These are phyloP conservation scores for Phylloscopus collybita DNA, from an alignment of 2,797 vertebrate genomes.

Conservation along the genomic window DNA sequence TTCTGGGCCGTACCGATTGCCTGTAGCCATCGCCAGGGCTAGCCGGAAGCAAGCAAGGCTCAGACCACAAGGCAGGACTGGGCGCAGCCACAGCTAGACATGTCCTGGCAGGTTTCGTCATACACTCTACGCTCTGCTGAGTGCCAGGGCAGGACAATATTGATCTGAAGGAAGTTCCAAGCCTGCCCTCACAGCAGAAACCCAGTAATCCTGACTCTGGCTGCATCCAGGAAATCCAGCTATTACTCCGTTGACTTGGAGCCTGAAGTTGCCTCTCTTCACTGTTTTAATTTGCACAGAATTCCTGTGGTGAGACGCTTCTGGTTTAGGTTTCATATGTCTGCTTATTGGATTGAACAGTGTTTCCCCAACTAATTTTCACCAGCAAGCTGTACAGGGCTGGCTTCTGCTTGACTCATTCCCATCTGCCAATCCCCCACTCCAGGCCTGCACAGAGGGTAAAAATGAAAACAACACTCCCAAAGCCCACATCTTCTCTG, in stretches of 20 bases:
- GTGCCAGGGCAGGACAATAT: background rate
- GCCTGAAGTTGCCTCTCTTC: background rate
- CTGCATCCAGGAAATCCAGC: background rate
- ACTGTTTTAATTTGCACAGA: background rate
- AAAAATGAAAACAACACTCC: background rate
- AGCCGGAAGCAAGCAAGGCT: no score
- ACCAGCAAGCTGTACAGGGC: background rate
- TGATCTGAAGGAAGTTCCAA: background rate
- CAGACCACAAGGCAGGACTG: no score
- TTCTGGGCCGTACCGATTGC: no score
- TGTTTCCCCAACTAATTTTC: background rate
- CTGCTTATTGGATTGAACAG: background rate
- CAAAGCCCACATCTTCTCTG: background rate
- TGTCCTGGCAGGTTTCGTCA: background rate
- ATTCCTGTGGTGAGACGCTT: background rate
- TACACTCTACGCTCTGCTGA: rapidly evolving
- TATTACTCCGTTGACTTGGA: background rate
- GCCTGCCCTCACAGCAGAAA: background rate
- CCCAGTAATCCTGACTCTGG: background rate
- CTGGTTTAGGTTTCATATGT: background rate
- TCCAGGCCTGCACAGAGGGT: background rate
- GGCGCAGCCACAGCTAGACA: background rate
- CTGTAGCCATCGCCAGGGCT: no score
- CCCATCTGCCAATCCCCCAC: background rate
- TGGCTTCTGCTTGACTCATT: background rate